Conservation (phyloP, 2,888 invertebrate genomes). For the Microplitis deprimator region DNA sequence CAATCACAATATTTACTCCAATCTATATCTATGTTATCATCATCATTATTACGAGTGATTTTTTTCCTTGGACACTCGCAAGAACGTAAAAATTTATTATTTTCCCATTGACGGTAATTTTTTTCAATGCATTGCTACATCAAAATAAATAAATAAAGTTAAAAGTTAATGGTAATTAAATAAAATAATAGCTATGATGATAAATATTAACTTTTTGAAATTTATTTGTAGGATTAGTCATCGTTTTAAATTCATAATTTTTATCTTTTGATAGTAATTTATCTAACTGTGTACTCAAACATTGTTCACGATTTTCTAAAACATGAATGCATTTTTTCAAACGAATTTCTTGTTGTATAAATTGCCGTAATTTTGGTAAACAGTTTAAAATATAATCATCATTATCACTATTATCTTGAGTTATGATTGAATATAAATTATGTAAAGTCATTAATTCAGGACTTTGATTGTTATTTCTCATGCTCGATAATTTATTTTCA, state of each 20-base stretch:
- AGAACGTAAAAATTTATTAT: constrained; percentile 7
- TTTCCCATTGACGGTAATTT: neutral
- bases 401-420: constrained; percentile 60
- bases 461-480: constrained; percentile 48
- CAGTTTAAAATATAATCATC: constrained; percentile 57
- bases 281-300: constrained; percentile 58
- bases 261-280: constrained; percentile 48
- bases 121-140: neutral
- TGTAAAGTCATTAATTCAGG: neutral
- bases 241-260: constrained; percentile 32
- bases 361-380: constrained; percentile 58
- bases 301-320: constrained; percentile 58
- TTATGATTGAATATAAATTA: constrained; percentile 49
- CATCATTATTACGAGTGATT: neutral
- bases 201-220: constrained; percentile 11
- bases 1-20: constrained; percentile 11
- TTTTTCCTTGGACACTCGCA: neutral
- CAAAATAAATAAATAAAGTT: neutral
- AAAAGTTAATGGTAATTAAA: neutral
- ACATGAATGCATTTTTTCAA: constrained; percentile 60
- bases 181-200: neutral
- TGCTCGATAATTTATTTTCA: constrained; percentile 48
- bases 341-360: constrained; percentile 60
- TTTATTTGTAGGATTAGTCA: neutral
- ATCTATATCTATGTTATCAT: constrained; percentile 7